Evolutionary conservation across 2,113 vertebrate genomes (phyloP), one percentile per base, ranked within the genome.

Genomic region (Seriola dumerili): DNA sequence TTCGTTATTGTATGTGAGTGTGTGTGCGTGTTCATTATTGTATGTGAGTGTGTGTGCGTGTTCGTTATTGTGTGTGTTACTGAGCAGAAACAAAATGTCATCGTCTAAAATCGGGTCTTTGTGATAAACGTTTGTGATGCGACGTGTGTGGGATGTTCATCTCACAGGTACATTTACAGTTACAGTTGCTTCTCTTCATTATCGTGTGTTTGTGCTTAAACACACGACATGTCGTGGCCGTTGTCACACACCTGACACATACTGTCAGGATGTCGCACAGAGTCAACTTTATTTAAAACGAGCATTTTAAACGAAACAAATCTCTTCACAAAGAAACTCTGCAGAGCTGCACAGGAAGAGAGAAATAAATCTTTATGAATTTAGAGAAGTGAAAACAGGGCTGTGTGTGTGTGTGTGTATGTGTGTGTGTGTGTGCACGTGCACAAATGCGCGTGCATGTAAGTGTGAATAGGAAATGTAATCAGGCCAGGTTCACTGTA

Each of bases 391-490:
- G 16, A 2, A 2, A 3, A 46, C 44, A 40, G 38, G 40, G 42
- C 12, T 1, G 4, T 48, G 46, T 48, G 14, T 21, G 58, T 29
- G 66, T 54, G 44, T 58, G 50, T 29, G 32, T 34, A 8, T 32
- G 74, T 23, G 25, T 23, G 23, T 23, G 23, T 23, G 23, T 23
- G 23, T 23, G 23, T 23, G 34, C 34, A 36, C 4, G 34, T 36
- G 34, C 34, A 36, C 34, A n/a, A 16, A 3, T 25, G 25, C 25
- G 25, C 2, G 32, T 38, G 23, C 21, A 2, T 21, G 42, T 25
- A 44, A n/a, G 68, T 76, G 48, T 86, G 87, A 88, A 88, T 93
- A 89, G 59, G 84, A 84, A 83, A 89, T 92, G 83, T 85, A 89
- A 92, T 92, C 92, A 91, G 76, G 62, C 42, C 50, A 23, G 23